Evolutionary conservation across 2,888 invertebrate genomes (phyloP).

Genomic region (Plutella xylostella): DNA sequence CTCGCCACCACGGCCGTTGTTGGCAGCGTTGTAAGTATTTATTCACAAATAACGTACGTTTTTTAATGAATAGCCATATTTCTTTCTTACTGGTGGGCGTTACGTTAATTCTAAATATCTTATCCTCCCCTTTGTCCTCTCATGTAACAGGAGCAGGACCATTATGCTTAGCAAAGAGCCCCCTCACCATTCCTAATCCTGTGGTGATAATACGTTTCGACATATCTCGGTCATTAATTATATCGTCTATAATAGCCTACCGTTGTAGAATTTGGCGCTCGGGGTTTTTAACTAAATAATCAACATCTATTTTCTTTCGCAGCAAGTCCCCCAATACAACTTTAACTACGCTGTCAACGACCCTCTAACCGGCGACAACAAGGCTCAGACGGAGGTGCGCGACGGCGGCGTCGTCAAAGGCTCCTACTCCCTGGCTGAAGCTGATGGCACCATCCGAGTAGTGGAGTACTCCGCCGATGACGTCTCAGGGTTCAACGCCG

Average conservation of each 20-base stretch:
- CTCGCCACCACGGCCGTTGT: slow-evolving; percentile 14
- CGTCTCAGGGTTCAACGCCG: slow-evolving; percentile 54
- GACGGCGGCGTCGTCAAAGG: slow-evolving; percentile 57
- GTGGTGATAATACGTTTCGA: too few relatives aligned
- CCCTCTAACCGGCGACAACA: slow-evolving; percentile 57
- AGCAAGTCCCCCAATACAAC: slow-evolving; percentile 53
- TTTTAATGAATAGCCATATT: too few relatives aligned
- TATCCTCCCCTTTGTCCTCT: too few relatives aligned
- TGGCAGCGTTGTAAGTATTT: slow-evolving; percentile 25
- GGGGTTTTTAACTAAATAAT: neutral
- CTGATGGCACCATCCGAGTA: slow-evolving; percentile 55
- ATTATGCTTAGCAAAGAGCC: too few relatives aligned
- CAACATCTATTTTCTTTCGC: slow-evolving; percentile 14
- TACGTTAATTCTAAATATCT: too few relatives aligned
- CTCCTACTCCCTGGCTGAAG: slow-evolving; percentile 54
- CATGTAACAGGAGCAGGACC: too few relatives aligned
- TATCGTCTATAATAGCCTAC: too few relatives aligned
- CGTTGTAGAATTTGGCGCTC: too few relatives aligned
- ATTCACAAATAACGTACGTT: too few relatives aligned
- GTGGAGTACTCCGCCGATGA: slow-evolving; percentile 56
- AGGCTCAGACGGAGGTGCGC: slow-evolving; percentile 52
- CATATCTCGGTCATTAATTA: too few relatives aligned
- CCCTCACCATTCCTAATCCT: too few relatives aligned
- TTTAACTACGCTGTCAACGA: slow-evolving; percentile 64
- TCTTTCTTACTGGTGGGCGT: too few relatives aligned